Base-by-base conservation (phyloP, 2,888 invertebrate genomes). In the Pogonocherus hispidulus region DNA sequence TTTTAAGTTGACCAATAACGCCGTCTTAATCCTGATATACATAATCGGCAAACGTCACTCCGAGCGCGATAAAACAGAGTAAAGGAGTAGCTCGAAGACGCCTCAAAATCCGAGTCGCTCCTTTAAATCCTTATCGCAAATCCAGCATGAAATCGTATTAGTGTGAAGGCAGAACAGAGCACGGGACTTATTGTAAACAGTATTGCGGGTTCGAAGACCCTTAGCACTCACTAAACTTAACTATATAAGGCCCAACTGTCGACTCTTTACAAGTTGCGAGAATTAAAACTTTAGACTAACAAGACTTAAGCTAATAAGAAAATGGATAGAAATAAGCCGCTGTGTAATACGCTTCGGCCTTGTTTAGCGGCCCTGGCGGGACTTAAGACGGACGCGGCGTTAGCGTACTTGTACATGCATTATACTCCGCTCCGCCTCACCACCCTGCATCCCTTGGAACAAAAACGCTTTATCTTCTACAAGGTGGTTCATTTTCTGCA, bases 91-190 rank as follows among this genome's bases (percentile, higher is more conserved):
- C 27, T 47, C 47, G 47, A 47, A 59, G 59, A 59, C 47, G 59
- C 27, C 76, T 69, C 73, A 71, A 76, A 79, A 81, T 80, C 80
- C 80, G 76, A 79, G 79, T 80, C 86, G 85, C 86, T 81, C 81
- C 82, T 82, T 83, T 81, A 88, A 88, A 89, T 89, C 89, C 85
- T 88, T 88, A 89, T 86, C 88, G 88, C 86, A 89, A 90, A 90
- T 90, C 89, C 89, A 86, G 87, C 89, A 87, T 89, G 88, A 90
- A 90, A 90, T 90, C 89, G 88, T 88, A 89, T 90, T 89, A 89
- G 87, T 84, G 82, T 83, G 82, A 82, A 81, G 83, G 85, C 83
- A 79, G 82, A 83, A 80, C 82, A 80, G 81, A 78, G 78, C 78
- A 78, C 76, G 79, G 82, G 84, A 82, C 84, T 84, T 84, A 85